These are phyloP conservation scores for Vireo griseus DNA, from an alignment of 2,797 vertebrate species.

Conservation along the genomic window DNA sequence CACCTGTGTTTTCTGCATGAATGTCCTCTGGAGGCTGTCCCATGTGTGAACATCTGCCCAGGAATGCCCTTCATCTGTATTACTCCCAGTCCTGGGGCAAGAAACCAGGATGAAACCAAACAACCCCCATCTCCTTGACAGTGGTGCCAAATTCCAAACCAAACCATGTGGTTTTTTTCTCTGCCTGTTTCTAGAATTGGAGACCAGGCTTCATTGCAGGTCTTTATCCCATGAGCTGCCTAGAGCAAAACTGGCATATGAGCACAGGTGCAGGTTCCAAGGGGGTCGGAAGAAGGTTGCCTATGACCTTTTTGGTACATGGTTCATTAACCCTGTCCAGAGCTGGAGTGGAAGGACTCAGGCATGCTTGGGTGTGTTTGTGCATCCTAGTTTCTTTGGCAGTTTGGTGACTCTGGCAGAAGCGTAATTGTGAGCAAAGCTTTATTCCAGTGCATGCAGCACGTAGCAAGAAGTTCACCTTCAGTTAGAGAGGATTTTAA, in stretches of 20 bases:
- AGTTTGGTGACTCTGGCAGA: background rate
- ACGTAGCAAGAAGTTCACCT: conserved; percentile 17
- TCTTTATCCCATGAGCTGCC: background rate
- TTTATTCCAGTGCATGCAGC: background rate
- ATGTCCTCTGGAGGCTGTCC: background rate
- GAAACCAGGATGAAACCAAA: background rate
- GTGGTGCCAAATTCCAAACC: background rate
- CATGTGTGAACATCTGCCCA: background rate
- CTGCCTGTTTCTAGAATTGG: background rate
- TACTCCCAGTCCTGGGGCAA: background rate
- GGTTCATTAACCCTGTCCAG: background rate
- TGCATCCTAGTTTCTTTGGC: background rate
- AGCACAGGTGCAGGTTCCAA: background rate
- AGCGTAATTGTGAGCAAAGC: background rate
- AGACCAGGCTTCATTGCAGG: background rate
- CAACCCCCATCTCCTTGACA: background rate
- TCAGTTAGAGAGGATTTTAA: conserved; percentile 7
- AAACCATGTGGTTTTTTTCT: background rate
- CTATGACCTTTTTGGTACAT: background rate
- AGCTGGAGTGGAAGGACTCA: background rate
- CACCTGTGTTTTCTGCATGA: background rate
- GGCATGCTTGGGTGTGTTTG: background rate
- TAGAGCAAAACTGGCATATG: background rate
- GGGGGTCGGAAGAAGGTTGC: background rate
- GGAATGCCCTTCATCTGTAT: background rate